Conservation (phyloP, 1,140 invertebrate species). For the Goniozus legneri region DNA sequence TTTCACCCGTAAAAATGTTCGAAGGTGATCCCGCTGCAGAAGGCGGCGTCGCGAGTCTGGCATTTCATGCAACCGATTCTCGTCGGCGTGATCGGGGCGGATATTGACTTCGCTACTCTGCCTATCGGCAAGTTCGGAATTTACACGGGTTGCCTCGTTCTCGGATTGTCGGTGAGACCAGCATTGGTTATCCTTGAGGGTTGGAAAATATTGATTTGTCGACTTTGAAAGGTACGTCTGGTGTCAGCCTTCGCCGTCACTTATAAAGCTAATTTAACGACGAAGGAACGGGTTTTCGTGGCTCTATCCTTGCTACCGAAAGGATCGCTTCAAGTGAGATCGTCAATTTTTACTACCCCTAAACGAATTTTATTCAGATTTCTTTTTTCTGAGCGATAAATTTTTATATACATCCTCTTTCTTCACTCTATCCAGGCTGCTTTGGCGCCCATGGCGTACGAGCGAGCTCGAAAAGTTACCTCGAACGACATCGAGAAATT, state of each 20-base stretch:
- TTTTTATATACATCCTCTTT: background rate
- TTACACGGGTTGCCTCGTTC: slow-evolving; percentile 27
- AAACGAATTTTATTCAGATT: no score
- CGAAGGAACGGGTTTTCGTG: slow-evolving; percentile 41
- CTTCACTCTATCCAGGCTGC: slow-evolving; percentile 32
- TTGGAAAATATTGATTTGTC: background rate
- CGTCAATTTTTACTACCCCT: slow-evolving; percentile 4
- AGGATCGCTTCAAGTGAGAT: slow-evolving; percentile 43
- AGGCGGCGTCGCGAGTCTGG: slow-evolving; percentile 33
- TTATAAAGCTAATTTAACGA: slow-evolving; percentile 25
- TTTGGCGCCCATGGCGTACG: slow-evolving; percentile 40
- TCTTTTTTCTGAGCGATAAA: background rate
- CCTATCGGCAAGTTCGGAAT: slow-evolving; percentile 28
- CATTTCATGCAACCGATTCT: slow-evolving; percentile 44
- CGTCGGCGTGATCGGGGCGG: slow-evolving; percentile 42
- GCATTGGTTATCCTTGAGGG: background rate
- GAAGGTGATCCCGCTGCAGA: slow-evolving; percentile 32
- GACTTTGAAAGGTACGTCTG: slow-evolving; percentile 31
- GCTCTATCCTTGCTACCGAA: slow-evolving; percentile 43
- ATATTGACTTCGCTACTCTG: slow-evolving; percentile 40
- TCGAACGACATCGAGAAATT: slow-evolving; percentile 21
- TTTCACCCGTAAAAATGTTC: no score
- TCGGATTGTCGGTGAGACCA: slow-evolving; percentile 34
- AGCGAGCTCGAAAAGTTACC: slow-evolving; percentile 24
- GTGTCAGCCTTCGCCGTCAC: slow-evolving; percentile 26